Evolutionary conservation across 2,113 vertebrate species (phyloP).

Genomic region (Choloepus hoffmanni): DNA sequence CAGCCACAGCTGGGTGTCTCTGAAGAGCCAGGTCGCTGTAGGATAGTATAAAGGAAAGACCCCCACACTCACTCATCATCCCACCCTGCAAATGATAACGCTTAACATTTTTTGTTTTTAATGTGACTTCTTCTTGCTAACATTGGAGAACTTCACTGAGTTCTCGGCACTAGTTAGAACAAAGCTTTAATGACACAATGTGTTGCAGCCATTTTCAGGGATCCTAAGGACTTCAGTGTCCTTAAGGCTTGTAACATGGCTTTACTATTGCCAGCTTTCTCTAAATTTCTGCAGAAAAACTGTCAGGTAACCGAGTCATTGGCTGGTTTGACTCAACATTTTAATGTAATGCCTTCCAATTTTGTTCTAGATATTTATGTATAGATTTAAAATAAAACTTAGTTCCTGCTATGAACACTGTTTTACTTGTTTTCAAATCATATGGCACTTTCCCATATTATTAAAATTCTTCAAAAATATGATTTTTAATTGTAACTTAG

Average conservation of each 20-base stretch:
- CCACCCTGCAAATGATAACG: no score
- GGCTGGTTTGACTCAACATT: neutral
- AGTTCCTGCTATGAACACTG: neutral
- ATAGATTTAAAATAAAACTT: neutral
- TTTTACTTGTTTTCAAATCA: neutral
- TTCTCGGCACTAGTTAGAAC: no score
- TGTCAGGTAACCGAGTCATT: no score
- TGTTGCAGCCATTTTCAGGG: no score
- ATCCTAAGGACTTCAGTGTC: no score
- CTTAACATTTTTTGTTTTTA: no score
- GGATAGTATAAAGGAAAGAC: neutral
- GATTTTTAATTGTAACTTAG: neutral
- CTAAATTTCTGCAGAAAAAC: no score
- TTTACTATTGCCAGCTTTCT: no score
- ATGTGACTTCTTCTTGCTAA: no score
- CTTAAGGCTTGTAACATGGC: no score
- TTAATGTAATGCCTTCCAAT: neutral
- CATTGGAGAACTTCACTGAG: no score
- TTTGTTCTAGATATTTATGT: neutral
- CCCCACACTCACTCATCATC: neutral
- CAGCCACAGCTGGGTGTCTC: rapidly evolving
- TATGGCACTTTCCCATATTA: neutral
- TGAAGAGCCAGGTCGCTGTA: rapidly evolving
- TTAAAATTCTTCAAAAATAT: conserved; percentile 10
- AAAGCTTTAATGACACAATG: no score